These are phyloP conservation scores for Pammene fasciana DNA, from an alignment of 2,888 invertebrate genomes.

Conservation along the genomic window DNA sequence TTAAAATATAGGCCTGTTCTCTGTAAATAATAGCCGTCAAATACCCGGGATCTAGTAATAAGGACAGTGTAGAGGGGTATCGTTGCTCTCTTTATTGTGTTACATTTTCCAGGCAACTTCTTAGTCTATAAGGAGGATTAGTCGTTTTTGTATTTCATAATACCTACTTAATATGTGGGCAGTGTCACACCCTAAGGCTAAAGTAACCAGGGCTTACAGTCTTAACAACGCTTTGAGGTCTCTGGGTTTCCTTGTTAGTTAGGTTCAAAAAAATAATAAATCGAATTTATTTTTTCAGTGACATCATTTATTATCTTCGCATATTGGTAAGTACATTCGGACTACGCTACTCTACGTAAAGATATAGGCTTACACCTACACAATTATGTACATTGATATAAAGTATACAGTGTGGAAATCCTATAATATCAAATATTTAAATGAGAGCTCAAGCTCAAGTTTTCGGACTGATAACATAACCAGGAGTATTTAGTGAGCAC, in stretches of 20 bases:
- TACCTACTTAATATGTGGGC: no score
- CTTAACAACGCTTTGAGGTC: not conserved
- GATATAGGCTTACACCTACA: conserved; percentile 30
- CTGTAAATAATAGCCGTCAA: no score
- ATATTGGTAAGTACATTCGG: conserved; percentile 17
- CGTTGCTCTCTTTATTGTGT: no score
- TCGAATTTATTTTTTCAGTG: conserved; percentile 5
- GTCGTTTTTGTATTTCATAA: no score
- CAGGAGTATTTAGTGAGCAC: no score
- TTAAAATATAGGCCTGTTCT: no score
- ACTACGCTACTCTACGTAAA: conserved; percentile 28
- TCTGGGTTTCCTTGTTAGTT: not conserved
- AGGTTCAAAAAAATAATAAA: not conserved
- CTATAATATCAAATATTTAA: not conserved
- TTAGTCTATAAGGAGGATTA: no score
- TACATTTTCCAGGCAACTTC: no score
- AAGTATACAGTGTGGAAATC: not conserved
- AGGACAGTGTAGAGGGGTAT: no score
- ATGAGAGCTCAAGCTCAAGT: no score
- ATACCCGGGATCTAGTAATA: no score
- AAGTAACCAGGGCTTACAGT: not conserved
- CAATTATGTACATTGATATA: conserved; percentile 18
- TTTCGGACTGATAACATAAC: no score
- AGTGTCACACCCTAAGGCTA: not conserved
- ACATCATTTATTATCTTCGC: conserved; percentile 35